Percentiles rank a stretch among this genome's conserved stretches.
Conservation (phyloP, 1,140 invertebrate genomes). For the Zophobas morio region DNA sequence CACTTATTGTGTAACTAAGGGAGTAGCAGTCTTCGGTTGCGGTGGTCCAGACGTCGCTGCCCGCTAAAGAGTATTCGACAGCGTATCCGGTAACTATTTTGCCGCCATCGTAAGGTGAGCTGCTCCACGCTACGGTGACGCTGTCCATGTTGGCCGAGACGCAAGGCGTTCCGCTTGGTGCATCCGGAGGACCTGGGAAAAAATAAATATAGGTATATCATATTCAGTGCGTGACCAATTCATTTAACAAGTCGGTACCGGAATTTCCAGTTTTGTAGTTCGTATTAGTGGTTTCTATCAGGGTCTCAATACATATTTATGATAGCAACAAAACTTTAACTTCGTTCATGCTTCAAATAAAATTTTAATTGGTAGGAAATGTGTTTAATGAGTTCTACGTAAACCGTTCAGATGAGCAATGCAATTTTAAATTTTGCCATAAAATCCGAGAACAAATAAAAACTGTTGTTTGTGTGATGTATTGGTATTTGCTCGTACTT, state of each 20-base stretch:
- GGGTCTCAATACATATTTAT: too few relatives aligned
- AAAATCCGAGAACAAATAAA: too few relatives aligned
- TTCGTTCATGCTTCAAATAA: too few relatives aligned
- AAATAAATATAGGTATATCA: slow-evolving; percentile 15
- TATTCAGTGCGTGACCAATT: slow-evolving; percentile 2
- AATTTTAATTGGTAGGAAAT: too few relatives aligned
- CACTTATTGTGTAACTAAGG: slow-evolving; percentile 74
- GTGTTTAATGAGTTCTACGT: too few relatives aligned
- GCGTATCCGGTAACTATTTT: slow-evolving; percentile 86
- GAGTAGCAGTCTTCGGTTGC: slow-evolving; percentile 76
- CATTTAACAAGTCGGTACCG: slow-evolving; percentile 6
- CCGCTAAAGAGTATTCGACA: slow-evolving; percentile 79
- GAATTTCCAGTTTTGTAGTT: too few relatives aligned
- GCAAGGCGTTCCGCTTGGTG: slow-evolving; percentile 79
- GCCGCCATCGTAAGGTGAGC: slow-evolving; percentile 88
- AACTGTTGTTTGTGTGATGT: too few relatives aligned
- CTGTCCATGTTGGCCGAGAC: slow-evolving; percentile 69
- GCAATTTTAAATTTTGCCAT: too few relatives aligned
- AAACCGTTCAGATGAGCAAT: too few relatives aligned
- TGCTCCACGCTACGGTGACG: slow-evolving; percentile 83
- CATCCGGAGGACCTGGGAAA: slow-evolving; percentile 79
- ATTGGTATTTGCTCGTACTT: too few relatives aligned
- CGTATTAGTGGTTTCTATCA: too few relatives aligned
- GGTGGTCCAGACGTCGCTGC: slow-evolving; percentile 72
- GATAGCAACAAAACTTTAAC: too few relatives aligned